Conservation (phyloP, 2,888 invertebrate genomes). For the Zygogramma bicolorata region DNA sequence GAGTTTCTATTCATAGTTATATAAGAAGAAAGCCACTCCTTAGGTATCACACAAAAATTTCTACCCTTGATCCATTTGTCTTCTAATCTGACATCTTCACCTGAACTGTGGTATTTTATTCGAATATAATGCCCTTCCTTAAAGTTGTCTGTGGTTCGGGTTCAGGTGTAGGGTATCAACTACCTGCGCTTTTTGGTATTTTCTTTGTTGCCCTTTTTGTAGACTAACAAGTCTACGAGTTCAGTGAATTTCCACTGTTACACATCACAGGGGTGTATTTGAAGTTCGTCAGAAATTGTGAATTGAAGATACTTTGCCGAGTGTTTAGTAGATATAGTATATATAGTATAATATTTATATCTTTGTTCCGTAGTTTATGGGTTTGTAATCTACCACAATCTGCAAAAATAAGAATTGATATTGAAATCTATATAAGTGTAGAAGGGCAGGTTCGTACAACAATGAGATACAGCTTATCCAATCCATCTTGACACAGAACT, state of each 20-base stretch:
- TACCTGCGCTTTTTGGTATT: constrained; percentile 3
- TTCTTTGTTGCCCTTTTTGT: neutral
- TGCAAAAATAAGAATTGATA: too few relatives aligned
- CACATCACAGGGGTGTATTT: too few relatives aligned
- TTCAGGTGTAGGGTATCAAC: neutral
- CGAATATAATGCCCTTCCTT: constrained; percentile 30
- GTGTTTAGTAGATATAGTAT: too few relatives aligned
- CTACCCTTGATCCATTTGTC: constrained; percentile 39
- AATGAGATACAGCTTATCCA: too few relatives aligned
- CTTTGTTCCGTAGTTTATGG: too few relatives aligned
- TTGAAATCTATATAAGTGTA: too few relatives aligned
- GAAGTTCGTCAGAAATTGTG: too few relatives aligned
- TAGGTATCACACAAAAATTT: constrained; percentile 37
- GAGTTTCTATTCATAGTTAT: constrained; percentile 37
- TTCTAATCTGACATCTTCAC: constrained; percentile 38
- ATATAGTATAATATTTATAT: too few relatives aligned
- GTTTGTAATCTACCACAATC: too few relatives aligned
- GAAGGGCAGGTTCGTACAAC: too few relatives aligned
- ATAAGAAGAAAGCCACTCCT: constrained; percentile 38
- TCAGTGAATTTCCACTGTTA: neutral
- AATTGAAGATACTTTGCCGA: too few relatives aligned
- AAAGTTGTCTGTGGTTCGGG: neutral
- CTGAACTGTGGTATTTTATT: constrained; percentile 38
- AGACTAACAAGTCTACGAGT: neutral
- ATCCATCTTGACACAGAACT: too few relatives aligned